These are phyloP conservation scores for Corynorhinus townsendii DNA, from an alignment of 2,113 vertebrate species.

Conservation along the genomic window DNA sequence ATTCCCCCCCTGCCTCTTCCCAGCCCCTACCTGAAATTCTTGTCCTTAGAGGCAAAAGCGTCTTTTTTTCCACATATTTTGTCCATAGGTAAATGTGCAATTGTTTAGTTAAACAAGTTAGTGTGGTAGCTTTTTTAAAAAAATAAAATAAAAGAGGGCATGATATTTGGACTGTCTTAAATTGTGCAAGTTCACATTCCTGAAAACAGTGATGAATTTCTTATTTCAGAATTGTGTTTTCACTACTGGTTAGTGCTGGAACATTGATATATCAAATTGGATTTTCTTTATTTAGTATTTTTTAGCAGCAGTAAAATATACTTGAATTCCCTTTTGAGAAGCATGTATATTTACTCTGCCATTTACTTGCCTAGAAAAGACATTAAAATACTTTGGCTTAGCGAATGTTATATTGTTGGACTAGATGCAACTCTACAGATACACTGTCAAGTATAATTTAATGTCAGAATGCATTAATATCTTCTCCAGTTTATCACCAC, in stretches of 20 bases:
- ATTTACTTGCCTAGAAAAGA: conserved; percentile 58
- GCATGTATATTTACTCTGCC: conserved; percentile 47
- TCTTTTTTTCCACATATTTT: background rate
- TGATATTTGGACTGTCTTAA: conserved; percentile 31
- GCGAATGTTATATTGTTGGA: conserved; percentile 47
- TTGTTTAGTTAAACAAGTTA: conserved; percentile 29
- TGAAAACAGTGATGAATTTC: conserved; percentile 34
- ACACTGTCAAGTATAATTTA: conserved; percentile 29
- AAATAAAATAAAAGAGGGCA: conserved; percentile 6
- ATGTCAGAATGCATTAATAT: conserved; percentile 31
- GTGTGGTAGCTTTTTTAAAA: background rate
- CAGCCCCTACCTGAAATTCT: background rate
- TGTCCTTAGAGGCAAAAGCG: background rate
- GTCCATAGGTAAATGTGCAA: background rate
- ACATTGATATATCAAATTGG: conserved; percentile 52
- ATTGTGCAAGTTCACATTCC: background rate
- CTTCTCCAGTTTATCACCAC: background rate
- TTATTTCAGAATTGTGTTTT: conserved; percentile 56
- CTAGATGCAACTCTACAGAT: conserved; percentile 38
- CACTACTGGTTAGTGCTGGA: conserved; percentile 41
- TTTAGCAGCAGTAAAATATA: conserved; percentile 21
- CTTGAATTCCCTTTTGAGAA: conserved; percentile 60
- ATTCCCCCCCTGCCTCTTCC: too few relatives aligned
- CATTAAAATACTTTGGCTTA: conserved; percentile 62
- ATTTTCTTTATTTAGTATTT: conserved; percentile 68